Evolutionary conservation across 2,797 vertebrate species (phyloP).

Genomic region (Danio choprae): DNA sequence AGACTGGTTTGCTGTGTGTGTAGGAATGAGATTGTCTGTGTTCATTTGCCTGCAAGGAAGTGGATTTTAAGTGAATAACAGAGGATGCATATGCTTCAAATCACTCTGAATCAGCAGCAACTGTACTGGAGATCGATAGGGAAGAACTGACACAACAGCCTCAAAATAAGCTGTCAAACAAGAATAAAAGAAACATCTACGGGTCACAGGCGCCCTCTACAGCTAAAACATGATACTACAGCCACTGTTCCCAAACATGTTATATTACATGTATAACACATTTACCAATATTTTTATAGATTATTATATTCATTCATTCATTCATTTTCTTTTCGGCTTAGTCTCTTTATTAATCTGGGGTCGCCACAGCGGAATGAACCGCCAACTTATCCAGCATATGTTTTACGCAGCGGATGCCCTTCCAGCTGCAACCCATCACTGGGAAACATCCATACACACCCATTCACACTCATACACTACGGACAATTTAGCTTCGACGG

Average conservation of each 20-base stretch:
- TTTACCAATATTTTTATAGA: no score
- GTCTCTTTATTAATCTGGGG: no score
- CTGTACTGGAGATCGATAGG: not conserved
- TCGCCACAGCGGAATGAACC: no score
- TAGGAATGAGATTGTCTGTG: constrained; percentile 12
- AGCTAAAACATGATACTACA: not conserved
- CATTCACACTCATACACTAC: no score
- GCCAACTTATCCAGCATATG: no score
- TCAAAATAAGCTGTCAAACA: not conserved
- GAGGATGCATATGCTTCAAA: not conserved
- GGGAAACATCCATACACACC: no score
- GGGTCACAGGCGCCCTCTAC: constrained; percentile 32
- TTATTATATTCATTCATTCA: no score
- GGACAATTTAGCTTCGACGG: no score
- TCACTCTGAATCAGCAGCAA: constrained; percentile 3
- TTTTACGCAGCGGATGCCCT: no score
- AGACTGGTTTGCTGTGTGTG: not conserved
- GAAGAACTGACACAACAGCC: not conserved
- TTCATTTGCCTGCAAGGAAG: not conserved
- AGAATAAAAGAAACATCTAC: not conserved
- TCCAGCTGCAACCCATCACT: no score
- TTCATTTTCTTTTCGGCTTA: no score
- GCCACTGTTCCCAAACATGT: not conserved
- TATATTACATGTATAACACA: no score
- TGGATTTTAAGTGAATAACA: constrained; percentile 1